Conservation (phyloP, 2,113 vertebrate species). For the Apodemus speciosus region DNA sequence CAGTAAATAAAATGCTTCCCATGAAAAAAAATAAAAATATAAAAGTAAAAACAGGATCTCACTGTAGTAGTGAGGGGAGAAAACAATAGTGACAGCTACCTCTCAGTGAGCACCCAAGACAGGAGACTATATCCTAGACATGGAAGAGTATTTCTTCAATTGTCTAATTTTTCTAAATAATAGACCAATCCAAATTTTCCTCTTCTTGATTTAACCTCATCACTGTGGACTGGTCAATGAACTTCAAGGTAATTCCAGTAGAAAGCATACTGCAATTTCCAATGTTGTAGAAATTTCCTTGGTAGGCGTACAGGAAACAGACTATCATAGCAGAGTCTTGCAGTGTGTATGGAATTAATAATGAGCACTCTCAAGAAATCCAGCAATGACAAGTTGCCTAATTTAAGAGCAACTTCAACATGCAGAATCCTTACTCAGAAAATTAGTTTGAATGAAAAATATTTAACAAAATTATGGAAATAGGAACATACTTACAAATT, state of each 20-base stretch:
- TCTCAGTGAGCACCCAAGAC: neutral
- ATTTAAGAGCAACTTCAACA: neutral
- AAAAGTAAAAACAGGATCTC: neutral
- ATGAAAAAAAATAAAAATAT: too few species aligned
- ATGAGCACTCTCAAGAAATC: neutral
- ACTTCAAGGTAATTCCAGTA: neutral
- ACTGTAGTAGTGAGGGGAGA: neutral
- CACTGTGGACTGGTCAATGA: neutral
- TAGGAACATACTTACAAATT: neutral
- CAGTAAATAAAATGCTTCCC: neutral
- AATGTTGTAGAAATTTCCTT: neutral
- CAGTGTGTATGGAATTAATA: neutral
- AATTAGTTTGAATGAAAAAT: slow-evolving; percentile 16
- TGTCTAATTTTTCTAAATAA: neutral
- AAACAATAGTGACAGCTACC: neutral
- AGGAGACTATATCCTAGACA: neutral
- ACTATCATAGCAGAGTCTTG: neutral
- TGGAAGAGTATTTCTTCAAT: neutral
- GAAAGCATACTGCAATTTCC: neutral
- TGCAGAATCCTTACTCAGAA: neutral
- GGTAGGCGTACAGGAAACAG: neutral
- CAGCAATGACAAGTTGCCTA: neutral
- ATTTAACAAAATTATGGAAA: neutral
- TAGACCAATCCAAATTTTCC: neutral
- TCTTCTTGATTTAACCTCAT: neutral